Evolutionary conservation across 1,140 invertebrate genomes (phyloP), one percentile per base, ranked within the genome.

Genomic region (Drosophila setifemur): DNA sequence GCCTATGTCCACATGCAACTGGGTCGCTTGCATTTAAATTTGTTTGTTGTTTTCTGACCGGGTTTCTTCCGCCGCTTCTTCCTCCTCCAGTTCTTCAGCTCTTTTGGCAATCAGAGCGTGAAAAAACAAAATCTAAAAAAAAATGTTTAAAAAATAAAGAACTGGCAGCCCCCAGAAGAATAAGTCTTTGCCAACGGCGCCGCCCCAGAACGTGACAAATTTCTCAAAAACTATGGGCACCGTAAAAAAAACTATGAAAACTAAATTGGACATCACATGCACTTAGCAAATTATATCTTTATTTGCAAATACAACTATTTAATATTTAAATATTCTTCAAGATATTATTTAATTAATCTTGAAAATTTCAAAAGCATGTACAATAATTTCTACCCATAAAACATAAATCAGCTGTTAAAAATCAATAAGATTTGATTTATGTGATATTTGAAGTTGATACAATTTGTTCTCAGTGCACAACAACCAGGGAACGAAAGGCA

Each of bases 151-250:
- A 44, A 35, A 68, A n/a, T n/a, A n/a, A n/a, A n/a, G n/a, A n/a
- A n/a, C n/a, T n/a, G n/a, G n/a, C n/a, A n/a, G n/a, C 21, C 21
- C 21, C 21, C 21, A 23, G 14, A 37, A 18, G 8, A 35, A 35
- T 4, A 37, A 37, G 33, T 37, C 43, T 70, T 39, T 60, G 67
- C 54, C 52, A 57, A 66, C 48, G 52, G 47, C 43, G 74, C 55
- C 68, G 44, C 61, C 48, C 25, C 35, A 77, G 75, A 85, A 85
- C 79, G 79, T 85, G 79, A 85, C 79, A 85, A 85, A 85, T 85
- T 85, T 85, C 47, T 60, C 39, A 74, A 85, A 70, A 85, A 70
- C 53, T 61, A 69, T 53, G 43, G 43, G 18, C 28, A 44, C 28
- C 29, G 25, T 31, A 43, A 42, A 58, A 6, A 25, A 52, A 11